These are phyloP conservation scores for Borostomias antarcticus DNA, from an alignment of 2,797 vertebrate species.

Conservation along the genomic window DNA sequence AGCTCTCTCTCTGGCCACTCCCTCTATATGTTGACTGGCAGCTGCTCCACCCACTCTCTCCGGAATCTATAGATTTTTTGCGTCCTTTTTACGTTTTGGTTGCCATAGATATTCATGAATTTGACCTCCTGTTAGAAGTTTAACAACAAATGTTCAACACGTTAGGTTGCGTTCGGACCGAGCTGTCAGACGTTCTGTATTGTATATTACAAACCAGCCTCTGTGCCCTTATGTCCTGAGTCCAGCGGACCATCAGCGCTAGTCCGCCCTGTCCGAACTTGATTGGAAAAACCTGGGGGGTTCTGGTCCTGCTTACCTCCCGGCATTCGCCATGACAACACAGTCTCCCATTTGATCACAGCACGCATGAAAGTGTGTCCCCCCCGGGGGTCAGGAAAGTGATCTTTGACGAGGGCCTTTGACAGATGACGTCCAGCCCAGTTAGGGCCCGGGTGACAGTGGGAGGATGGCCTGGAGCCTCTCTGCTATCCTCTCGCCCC, in stretches of 20 bases:
- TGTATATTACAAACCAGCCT: too few relatives aligned
- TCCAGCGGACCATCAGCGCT: not conserved
- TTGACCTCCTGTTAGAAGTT: too few relatives aligned
- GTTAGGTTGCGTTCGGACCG: too few relatives aligned
- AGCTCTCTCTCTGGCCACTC: conserved; percentile 16
- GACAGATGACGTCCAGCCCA: conserved; percentile 69
- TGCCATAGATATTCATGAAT: not conserved
- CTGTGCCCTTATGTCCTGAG: too few relatives aligned
- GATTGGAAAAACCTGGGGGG: conserved; percentile 68
- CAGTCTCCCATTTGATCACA: conserved; percentile 65
- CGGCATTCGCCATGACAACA: conserved; percentile 54
- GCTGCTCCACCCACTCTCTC: conserved; percentile 1
- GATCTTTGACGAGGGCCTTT: conserved; percentile 68
- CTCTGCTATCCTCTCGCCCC: conserved; percentile 40
- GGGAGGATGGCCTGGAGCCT: conserved; percentile 48
- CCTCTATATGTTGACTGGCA: conserved; percentile 1
- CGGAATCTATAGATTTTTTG: conserved; percentile 16
- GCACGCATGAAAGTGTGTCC: conserved; percentile 62
- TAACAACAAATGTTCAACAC: too few relatives aligned
- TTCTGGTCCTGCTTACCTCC: conserved; percentile 30
- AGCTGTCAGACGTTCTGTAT: too few relatives aligned
- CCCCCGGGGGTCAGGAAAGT: conserved; percentile 49
- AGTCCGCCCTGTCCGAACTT: conserved; percentile 38
- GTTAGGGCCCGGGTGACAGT: conserved; percentile 38
- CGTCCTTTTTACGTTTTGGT: not conserved